These are phyloP conservation scores for Collichthys lucidus DNA, from an alignment of 2,113 vertebrate species.

Conservation along the genomic window DNA sequence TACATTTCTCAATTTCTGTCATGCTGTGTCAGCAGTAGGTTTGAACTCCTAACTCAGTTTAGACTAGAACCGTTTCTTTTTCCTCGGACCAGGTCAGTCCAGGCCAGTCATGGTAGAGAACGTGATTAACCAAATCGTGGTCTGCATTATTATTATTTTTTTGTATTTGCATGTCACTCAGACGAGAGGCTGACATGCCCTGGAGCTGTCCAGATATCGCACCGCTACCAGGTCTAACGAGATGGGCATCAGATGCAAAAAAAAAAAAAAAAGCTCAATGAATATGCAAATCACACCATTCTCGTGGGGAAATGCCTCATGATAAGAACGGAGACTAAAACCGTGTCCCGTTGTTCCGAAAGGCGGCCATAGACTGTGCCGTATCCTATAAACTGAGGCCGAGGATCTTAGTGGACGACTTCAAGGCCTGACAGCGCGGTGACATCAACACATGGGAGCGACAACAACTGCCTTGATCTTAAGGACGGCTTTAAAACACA, in stretches of 20 bases:
- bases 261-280: slow-evolving; percentile 25
- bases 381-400: background rate
- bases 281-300: slow-evolving; percentile 63
- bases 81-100: slow-evolving; percentile 30
- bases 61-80: background rate
- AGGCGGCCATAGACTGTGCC: background rate
- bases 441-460: slow-evolving; percentile 45
- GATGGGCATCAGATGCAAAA: slow-evolving; percentile 45
- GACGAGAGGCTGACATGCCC: slow-evolving; percentile 67
- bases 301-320: slow-evolving; percentile 49
- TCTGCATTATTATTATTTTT: slow-evolving; percentile 28
- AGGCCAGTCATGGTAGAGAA: slow-evolving; percentile 46
- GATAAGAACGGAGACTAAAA: slow-evolving; percentile 36
- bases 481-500: slow-evolving; percentile 32
- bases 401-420: slow-evolving; percentile 10
- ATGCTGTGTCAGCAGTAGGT: slow-evolving; percentile 59
- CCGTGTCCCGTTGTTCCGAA: background rate
- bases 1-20: slow-evolving; percentile 62
- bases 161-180: slow-evolving; percentile 79
- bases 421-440: slow-evolving; percentile 17
- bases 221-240: slow-evolving; percentile 53
- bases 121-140: slow-evolving; percentile 55
- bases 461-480: slow-evolving; percentile 41
- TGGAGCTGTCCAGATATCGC: slow-evolving; percentile 61
- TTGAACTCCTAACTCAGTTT: slow-evolving; percentile 19